Conservation (phyloP, 1,140 invertebrate genomes). For the Drusus annulatus region DNA sequence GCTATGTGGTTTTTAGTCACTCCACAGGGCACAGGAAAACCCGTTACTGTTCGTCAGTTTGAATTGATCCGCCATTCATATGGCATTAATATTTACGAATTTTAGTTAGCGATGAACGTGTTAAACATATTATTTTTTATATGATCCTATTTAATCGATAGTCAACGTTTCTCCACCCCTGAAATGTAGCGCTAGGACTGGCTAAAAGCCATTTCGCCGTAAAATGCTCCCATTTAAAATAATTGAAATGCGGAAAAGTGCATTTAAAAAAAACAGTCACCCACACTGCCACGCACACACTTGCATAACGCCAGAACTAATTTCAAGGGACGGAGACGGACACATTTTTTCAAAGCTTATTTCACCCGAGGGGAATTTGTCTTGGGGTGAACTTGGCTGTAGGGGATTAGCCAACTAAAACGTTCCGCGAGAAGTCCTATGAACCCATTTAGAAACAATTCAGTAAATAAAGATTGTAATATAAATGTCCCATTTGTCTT, state of each 20-base stretch:
- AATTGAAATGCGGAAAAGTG: constrained; percentile 59
- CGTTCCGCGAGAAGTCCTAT: too few species aligned
- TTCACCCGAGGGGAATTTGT: constrained; percentile 19
- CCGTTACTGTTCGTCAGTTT: too few species aligned
- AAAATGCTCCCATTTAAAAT: constrained; percentile 58
- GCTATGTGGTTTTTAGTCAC: too few species aligned
- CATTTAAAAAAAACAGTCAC: constrained; percentile 55
- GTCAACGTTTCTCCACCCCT: neutral
- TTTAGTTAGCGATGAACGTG: too few species aligned
- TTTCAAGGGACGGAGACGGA: constrained; percentile 41
- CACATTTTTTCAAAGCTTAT: constrained; percentile 26
- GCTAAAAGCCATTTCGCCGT: constrained; percentile 50
- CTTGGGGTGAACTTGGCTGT: neutral
- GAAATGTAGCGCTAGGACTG: neutral
- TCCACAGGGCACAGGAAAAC: too few species aligned
- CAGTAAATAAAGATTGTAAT: too few species aligned
- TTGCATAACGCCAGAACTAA: constrained; percentile 33
- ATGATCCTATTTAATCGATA: neutral
- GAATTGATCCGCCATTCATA: too few species aligned
- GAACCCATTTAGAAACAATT: too few species aligned
- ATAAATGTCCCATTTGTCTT: too few species aligned
- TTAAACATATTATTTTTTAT: too few species aligned
- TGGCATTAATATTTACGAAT: too few species aligned
- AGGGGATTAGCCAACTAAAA: constrained; percentile 8
- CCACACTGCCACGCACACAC: constrained; percentile 29